Base-by-base conservation (phyloP, 2,888 invertebrate genomes). In the Lepetodrilus schrolli region DNA sequence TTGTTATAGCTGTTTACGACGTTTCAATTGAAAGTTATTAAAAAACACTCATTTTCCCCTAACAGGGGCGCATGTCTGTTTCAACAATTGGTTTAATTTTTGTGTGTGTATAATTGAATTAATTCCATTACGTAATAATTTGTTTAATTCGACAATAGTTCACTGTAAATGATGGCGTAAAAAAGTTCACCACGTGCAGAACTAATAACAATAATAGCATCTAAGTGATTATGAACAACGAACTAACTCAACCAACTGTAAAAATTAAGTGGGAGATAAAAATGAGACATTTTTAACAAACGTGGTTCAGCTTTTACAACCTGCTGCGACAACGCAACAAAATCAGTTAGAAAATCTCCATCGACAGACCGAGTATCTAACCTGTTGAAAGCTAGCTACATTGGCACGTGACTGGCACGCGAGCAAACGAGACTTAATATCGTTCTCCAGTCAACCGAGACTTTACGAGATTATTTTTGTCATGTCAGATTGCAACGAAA, bases 31-130 rank as follows among this genome's bases (percentile, higher is more conserved):
- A 43, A 43, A 43, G 17, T 43, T 43, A 43, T 13, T 43, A 43
- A 17, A n/a, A 43, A 43, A 13, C 43, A 43, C 43, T 43, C 43
- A 13, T 43, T 43, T 43, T 17, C 43, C 43, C 43, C 17, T 8
- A 43, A 17, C 4, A 17, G 4, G 43, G 13, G 43, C 58, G 34
- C 58, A 58, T 58, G 58, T 30, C 30, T 58, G 34, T 58, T 58
- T 23, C 58, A 58, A 58, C 58, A 58, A 58, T 58, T 58, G 58
- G 58, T 58, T 58, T 30, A 58, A 58, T 30, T 30, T 58, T 30
- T 34, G 34, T 30, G 13, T 38, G 13, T 17, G 43, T 17, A 17
- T 17, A 43, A 26, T 23, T 7, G 30, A 34, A 58, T 30, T 58
- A 17, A 58, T 58, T 58, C 58, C 58, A 58, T 58, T 58, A 58